Base-by-base conservation (phyloP, 2,797 vertebrate genomes). In the Hephaestus fuliginosus region DNA sequence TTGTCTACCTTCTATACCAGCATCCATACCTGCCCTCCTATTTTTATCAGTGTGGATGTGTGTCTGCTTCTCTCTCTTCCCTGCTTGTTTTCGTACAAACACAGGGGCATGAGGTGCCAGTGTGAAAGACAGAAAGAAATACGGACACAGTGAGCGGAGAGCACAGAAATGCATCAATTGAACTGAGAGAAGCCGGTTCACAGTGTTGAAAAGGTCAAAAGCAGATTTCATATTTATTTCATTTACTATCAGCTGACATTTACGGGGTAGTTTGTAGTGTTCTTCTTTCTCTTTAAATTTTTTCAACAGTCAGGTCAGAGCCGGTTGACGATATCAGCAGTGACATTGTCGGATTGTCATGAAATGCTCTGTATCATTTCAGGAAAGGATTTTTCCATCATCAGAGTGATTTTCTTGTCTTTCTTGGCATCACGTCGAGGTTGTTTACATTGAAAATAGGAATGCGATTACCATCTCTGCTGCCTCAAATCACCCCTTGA, bases 31-130 rank as follows among this genome's bases (percentile, higher is more conserved):
- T 46, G 53, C 36, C 33, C 14, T 78, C 20, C 57, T 80, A 41
- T 85, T 78, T 82, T 55, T 77, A 53, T 70, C 25, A 13, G n/a
- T 44, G 49, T 60, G 18, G 33, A 33, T 30, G 22, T 73, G 30
- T 33, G 22, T 17, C 63, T 81, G 33, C 5, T 64, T 70, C 33
- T 55, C 25, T 67, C 56, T 55, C 53, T 43, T 33, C 30, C 17
- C 18, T 70, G 17, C 74, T 65, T 76, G 41, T 72, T 76, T 82
- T 52, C 52, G 46, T 65, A 33, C 25, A 78, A 78, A 84, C 72
- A 61, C n/a, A 3, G 49, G 25, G 62, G 85, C 76, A 78, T 84
- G 89, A 88, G 88, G 85, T 91, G 88, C 66, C 53, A 49, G 33
- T 14, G 28, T 62, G 64, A 64, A 56, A 62, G 60, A 52, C 48